These are phyloP conservation scores for Eupeodes corollae DNA, from an alignment of 1,140 invertebrate genomes.

Conservation along the genomic window DNA sequence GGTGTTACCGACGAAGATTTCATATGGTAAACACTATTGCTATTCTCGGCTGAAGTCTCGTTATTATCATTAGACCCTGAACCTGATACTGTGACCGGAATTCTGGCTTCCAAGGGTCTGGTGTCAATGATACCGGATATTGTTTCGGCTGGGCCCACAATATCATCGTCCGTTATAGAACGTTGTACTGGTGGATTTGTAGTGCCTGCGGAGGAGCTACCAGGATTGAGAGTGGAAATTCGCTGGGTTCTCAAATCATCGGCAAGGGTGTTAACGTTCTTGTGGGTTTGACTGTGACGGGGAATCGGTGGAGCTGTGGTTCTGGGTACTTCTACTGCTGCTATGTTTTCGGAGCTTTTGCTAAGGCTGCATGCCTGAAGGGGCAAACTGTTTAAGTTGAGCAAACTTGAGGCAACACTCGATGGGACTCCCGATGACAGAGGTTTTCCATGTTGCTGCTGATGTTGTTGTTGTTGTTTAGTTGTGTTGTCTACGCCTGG, in stretches of 20 bases:
- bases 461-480: conserved; percentile 13
- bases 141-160: conserved; percentile 51
- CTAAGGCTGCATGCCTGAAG: background rate
- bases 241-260: conserved; percentile 26
- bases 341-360: conserved; percentile 25
- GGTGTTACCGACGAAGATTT: conserved; percentile 1
- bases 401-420: background rate
- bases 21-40: background rate
- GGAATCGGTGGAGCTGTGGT: conserved; percentile 36
- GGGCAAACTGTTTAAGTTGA: background rate
- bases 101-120: conserved; percentile 34
- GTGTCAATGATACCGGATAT: conserved; percentile 55
- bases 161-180: conserved; percentile 33
- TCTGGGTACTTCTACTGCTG: conserved; percentile 15
- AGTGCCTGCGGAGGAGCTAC: conserved; percentile 10
- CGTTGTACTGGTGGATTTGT: conserved; percentile 19
- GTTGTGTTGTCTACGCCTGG: conserved; percentile 39
- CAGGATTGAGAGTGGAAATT: conserved; percentile 6
- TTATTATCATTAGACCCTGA: background rate
- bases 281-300: conserved; percentile 19
- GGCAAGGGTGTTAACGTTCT: conserved; percentile 21
- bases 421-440: background rate
- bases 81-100: background rate
- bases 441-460: conserved; percentile 29
- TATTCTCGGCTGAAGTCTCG: background rate